phyloP scores from a whole-genome alignment of 1,140 invertebrate species.

The Paracyclopina nana region DNA sequence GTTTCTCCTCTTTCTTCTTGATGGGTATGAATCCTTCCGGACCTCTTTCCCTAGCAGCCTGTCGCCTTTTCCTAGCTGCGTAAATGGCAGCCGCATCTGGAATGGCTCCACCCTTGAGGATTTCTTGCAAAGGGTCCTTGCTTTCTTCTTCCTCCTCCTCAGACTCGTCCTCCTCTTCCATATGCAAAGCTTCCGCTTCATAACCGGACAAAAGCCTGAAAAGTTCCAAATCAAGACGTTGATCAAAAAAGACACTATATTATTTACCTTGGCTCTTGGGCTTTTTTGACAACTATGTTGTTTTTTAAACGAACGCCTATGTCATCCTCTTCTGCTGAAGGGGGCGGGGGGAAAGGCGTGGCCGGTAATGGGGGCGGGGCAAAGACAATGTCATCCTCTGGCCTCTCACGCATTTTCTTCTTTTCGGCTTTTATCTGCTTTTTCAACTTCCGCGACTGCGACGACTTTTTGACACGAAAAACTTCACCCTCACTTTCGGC shows the following conservation, averaged over 20 bases:
- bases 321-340: neutral
- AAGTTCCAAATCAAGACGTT: no score
- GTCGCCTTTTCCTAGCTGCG: conserved; percentile 14
- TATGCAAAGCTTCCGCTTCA: conserved; percentile 14
- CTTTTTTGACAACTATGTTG: no score
- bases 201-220: no score
- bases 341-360: neutral
- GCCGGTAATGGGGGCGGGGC: neutral
- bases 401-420: neutral
- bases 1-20: neutral
- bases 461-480: conserved; percentile 14
- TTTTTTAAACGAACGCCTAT: no score
- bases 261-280: no score
- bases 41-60: conserved; percentile 8
- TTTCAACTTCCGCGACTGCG: conserved; percentile 2
- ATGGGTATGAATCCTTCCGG: neutral
- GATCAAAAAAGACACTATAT: no score
- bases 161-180: conserved; percentile 12
- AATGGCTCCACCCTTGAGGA: conserved; percentile 15
- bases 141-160: conserved; percentile 5
- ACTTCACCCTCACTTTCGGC: conserved; percentile 8
- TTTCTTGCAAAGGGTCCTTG: no score
- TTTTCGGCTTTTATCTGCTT: conserved; percentile 10
- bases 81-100: conserved; percentile 17
- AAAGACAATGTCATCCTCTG: neutral